Conservation (phyloP, 1,140 invertebrate species). For the Bombus polaris region DNA sequence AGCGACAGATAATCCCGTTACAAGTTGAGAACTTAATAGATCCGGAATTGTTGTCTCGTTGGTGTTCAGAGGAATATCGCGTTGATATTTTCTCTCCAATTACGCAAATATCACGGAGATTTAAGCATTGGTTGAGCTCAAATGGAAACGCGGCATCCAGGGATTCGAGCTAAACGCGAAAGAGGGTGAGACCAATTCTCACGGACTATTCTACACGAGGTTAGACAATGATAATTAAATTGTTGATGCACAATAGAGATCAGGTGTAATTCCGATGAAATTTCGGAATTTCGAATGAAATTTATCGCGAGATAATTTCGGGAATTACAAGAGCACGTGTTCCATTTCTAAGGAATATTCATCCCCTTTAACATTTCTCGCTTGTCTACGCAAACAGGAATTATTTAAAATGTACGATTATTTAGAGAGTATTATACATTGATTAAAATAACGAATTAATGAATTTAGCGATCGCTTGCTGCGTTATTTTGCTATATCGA, state of each 20-base stretch:
- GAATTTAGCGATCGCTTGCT: too few species aligned
- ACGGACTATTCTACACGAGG: neutral
- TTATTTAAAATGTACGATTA: neutral
- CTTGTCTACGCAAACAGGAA: neutral
- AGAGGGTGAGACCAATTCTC: neutral
- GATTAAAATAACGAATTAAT: neutral
- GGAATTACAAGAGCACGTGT: neutral
- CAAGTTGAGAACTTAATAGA: neutral
- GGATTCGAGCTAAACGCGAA: neutral
- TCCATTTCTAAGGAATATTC: neutral
- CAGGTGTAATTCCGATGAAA: neutral
- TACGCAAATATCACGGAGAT: constrained; percentile 20
- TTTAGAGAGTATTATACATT: neutral
- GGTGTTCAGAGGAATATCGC: neutral
- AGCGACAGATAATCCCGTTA: neutral
- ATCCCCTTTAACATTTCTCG: neutral
- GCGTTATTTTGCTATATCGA: too few species aligned
- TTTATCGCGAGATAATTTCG: neutral
- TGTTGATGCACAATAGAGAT: neutral
- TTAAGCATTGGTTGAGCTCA: constrained; percentile 12
- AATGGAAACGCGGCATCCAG: neutral
- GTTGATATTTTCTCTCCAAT: constrained; percentile 14
- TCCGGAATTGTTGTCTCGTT: neutral
- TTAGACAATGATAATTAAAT: constrained; percentile 22
- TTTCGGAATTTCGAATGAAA: neutral